These are phyloP conservation scores for Sarcophaga rosellei DNA, from an alignment of 2,888 invertebrate genomes.

Conservation along the genomic window DNA sequence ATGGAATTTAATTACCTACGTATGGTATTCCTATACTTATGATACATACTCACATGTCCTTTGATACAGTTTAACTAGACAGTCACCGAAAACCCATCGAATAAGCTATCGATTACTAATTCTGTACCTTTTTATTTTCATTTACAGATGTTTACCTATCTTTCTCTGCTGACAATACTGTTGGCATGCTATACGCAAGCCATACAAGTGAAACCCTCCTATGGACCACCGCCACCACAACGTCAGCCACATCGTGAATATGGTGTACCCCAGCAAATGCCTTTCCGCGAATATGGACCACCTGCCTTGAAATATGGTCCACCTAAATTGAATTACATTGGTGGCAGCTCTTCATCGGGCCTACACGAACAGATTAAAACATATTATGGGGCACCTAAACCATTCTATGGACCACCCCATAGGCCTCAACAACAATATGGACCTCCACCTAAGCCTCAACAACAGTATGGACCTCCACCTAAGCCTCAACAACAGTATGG, in stretches of 20 bases:
- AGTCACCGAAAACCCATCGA: too few species aligned
- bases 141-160: slow-evolving; percentile 72
- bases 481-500: slow-evolving; percentile 74
- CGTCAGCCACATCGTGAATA: slow-evolving; percentile 83
- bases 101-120: too few species aligned
- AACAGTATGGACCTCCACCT: slow-evolving; percentile 80
- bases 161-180: slow-evolving; percentile 71
- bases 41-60: too few species aligned
- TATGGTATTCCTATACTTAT: too few species aligned
- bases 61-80: too few species aligned
- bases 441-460: slow-evolving; percentile 72
- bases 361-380: slow-evolving; percentile 80
- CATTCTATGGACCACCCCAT: slow-evolving; percentile 81
- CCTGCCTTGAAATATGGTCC: slow-evolving; percentile 82
- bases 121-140: not conserved
- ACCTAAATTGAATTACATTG: slow-evolving; percentile 82
- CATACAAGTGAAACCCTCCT: slow-evolving; percentile 77
- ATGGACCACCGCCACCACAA: slow-evolving; percentile 80
- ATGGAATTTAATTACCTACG: too few species aligned
- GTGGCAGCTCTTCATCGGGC: slow-evolving; percentile 76
- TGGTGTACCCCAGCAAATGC: slow-evolving; percentile 78
- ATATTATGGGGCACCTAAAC: slow-evolving; percentile 79
- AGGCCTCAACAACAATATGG: slow-evolving; percentile 74
- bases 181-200: slow-evolving; percentile 71
- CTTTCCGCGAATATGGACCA: slow-evolving; percentile 79